A percentile compares a stretch with the other conserved stretches of the same genome.
Conservation (phyloP, 2,888 invertebrate genomes). For the Mayetiola destructor region DNA sequence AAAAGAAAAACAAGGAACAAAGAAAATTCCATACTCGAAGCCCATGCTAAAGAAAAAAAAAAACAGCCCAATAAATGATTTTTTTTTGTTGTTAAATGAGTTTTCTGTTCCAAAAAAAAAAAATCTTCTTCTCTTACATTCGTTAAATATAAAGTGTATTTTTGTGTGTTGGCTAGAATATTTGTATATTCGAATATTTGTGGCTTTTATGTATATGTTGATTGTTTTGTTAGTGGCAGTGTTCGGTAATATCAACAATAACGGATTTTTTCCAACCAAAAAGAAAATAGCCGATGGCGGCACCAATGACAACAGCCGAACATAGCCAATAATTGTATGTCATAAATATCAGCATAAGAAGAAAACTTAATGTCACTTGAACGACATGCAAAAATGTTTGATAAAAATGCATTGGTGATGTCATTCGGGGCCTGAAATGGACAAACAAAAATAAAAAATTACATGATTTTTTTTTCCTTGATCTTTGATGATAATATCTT, state of each 20-base stretch:
- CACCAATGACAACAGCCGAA: constrained; percentile 73
- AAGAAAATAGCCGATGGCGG: constrained; percentile 82
- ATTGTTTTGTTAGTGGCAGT: constrained; percentile 69
- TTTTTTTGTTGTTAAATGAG: no score
- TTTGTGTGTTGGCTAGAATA: no score
- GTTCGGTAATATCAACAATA: constrained; percentile 87
- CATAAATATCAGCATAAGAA: constrained; percentile 94
- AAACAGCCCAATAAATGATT: no score
- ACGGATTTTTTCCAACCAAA: constrained; percentile 94
- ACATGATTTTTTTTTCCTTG: no score
- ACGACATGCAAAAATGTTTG: constrained; percentile 80
- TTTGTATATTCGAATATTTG: not conserved
- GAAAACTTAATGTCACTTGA: constrained; percentile 81
- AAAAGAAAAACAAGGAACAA: no score
- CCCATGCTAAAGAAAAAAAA: no score
- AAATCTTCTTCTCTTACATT: no score
- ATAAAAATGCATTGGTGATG: constrained; percentile 66
- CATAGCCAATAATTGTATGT: constrained; percentile 93
- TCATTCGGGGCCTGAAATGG: constrained; percentile 58
- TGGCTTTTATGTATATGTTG: not conserved
- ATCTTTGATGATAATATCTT: no score
- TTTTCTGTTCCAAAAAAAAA: no score
- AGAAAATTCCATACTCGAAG: no score
- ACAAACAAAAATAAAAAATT: no score
- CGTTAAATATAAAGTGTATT: no score